Evolutionary conservation across 1,140 invertebrate species (phyloP).

Genomic region (Zaprionus vittiger): DNA sequence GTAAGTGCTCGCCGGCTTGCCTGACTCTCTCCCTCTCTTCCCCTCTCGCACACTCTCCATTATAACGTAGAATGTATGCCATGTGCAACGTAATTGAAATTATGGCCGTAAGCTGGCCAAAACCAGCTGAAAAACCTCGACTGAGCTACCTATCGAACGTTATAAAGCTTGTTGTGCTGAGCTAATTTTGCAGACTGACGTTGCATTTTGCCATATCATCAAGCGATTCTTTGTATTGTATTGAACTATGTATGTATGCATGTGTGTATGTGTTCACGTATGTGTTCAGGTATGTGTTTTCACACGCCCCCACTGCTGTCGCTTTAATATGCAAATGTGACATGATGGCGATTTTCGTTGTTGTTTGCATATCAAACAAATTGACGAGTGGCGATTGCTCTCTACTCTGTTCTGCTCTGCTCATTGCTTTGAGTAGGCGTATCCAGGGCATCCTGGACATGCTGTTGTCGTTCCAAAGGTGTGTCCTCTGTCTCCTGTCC

Average conservation of each 20-base stretch:
- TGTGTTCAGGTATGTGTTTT: constrained; percentile 5
- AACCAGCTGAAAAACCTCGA: constrained; percentile 24
- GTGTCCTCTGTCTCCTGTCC: neutral
- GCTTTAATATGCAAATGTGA: constrained; percentile 51
- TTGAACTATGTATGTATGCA: neutral
- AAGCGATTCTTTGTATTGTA: neutral
- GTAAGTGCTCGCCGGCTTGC: constrained; percentile 71
- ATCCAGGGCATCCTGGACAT: constrained; percentile 17
- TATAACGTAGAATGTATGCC: constrained; percentile 14
- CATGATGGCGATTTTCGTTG: constrained; percentile 36
- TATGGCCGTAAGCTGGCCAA: constrained; percentile 24
- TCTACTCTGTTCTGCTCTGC: neutral
- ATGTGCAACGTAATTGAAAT: constrained; percentile 44
- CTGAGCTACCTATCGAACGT: constrained; percentile 15
- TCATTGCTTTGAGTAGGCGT: constrained; percentile 2
- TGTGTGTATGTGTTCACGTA: neutral
- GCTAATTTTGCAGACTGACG: constrained; percentile 34
- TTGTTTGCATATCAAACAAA: constrained; percentile 53
- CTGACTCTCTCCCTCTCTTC: neutral
- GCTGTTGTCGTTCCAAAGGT: neutral
- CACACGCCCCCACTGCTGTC: constrained; percentile 11
- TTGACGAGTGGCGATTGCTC: constrained; percentile 27
- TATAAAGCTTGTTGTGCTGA: constrained; percentile 1
- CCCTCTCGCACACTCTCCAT: neutral
- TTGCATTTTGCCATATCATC: constrained; percentile 11